Evolutionary conservation across 2,888 invertebrate genomes (phyloP).

Genomic region (Pinctada fucata): DNA sequence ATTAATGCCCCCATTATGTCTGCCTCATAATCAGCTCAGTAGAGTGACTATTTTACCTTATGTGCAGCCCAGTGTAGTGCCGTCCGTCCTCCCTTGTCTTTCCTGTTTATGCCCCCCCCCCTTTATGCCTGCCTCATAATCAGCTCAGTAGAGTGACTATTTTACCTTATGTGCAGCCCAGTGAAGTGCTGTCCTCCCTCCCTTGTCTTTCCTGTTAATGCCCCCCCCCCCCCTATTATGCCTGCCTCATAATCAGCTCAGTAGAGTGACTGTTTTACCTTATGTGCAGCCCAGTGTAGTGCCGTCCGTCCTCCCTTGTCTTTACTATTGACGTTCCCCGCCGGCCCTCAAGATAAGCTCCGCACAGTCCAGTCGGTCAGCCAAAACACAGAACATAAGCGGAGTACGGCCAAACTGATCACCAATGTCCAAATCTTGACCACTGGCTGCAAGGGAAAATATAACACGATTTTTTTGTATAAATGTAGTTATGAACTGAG

Average conservation of each 20-base stretch:
- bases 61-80: constrained; percentile 77
- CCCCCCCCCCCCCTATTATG: constrained; percentile 63
- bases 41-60: constrained; percentile 62
- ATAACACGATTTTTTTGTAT: too few species aligned
- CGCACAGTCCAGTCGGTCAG: constrained; percentile 75
- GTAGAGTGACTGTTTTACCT: constrained; percentile 60
- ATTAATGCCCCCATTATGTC: too few species aligned
- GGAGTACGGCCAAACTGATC: constrained; percentile 77
- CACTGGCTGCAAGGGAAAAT: constrained; percentile 39
- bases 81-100: constrained; percentile 75
- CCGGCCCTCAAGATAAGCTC: constrained; percentile 74
- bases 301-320: constrained; percentile 76
- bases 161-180: constrained; percentile 75
- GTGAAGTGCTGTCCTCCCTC: constrained; percentile 75
- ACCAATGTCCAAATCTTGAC: constrained; percentile 66
- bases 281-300: constrained; percentile 77
- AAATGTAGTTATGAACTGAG: too few species aligned
- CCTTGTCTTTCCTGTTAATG: constrained; percentile 74
- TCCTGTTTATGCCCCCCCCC: constrained; percentile 73
- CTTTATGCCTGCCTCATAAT: too few species aligned
- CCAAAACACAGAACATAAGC: constrained; percentile 76
- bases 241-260: too few species aligned
- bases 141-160: neutral
- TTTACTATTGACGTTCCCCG: constrained; percentile 71
- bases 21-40: too few species aligned